These are phyloP conservation scores for Tromatobia lineatoria DNA, from an alignment of 2,888 invertebrate species.

Conservation along the genomic window DNA sequence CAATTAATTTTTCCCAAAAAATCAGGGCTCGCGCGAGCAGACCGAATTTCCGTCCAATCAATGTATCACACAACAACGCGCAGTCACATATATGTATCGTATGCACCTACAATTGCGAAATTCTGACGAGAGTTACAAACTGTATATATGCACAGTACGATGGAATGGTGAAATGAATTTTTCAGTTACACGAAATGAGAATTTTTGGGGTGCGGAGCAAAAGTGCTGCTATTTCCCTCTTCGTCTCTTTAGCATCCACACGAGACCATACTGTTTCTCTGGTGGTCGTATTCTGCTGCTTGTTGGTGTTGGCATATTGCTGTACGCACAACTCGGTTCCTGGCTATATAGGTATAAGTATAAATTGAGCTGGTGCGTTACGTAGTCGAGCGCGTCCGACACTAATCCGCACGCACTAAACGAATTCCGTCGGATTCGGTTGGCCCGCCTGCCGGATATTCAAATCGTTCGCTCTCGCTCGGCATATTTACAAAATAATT, in stretches of 20 bases:
- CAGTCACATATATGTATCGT: conserved; percentile 29
- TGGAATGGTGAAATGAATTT: conserved; percentile 65
- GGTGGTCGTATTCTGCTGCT: conserved; percentile 22
- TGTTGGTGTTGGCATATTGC: too few relatives aligned
- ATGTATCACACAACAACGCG: conserved; percentile 35
- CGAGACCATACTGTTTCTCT: conserved; percentile 25
- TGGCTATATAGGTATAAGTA: conserved; percentile 10
- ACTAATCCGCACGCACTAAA: conserved; percentile 29
- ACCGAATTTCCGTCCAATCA: conserved; percentile 55
- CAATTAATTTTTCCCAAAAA: conserved; percentile 68
- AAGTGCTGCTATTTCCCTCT: conserved; percentile 11
- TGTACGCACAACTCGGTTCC: not conserved
- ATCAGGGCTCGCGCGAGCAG: conserved; percentile 58
- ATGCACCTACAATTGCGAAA: conserved; percentile 8
- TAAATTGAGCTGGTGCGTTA: conserved; percentile 40
- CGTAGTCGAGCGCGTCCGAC: conserved; percentile 15
- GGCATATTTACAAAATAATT: conserved; percentile 50
- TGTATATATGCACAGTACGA: conserved; percentile 21
- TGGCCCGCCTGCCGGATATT: conserved; percentile 34
- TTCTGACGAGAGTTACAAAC: conserved; percentile 45
- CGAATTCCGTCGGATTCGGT: conserved; percentile 33
- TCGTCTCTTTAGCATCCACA: conserved; percentile 39
- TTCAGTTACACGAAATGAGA: conserved; percentile 68
- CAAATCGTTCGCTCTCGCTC: conserved; percentile 31
- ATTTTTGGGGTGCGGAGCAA: conserved; percentile 54